Percentiles rank a stretch among this genome's conserved stretches.
Conservation (phyloP, 2,888 invertebrate genomes). For the Tenthredo notha region DNA sequence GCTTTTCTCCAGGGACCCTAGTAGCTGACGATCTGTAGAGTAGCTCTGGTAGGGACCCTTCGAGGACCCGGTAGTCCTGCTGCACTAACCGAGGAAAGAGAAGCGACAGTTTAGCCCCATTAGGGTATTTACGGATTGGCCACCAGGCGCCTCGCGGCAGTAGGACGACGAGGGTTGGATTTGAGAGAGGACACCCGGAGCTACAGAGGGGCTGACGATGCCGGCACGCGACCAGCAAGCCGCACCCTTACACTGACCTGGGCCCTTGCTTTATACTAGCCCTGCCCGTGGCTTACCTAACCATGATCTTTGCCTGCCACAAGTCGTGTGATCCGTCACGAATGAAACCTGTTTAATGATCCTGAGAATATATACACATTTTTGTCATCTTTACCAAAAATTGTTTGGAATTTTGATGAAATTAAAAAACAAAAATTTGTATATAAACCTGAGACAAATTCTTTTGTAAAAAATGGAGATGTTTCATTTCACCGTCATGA, state of each 20-base stretch:
- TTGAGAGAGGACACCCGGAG: slow-evolving; percentile 53
- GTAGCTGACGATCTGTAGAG: neutral
- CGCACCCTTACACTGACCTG: slow-evolving; percentile 33
- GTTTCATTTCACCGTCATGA: neutral
- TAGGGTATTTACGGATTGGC: slow-evolving; percentile 75
- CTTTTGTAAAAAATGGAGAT: neutral
- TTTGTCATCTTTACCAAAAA: neutral
- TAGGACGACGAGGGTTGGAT: slow-evolving; percentile 56
- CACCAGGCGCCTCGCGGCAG: slow-evolving; percentile 57
- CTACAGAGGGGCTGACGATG: slow-evolving; percentile 53
- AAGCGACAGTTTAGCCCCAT: slow-evolving; percentile 73
- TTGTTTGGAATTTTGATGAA: neutral
- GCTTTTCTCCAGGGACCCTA: slow-evolving; percentile 37
- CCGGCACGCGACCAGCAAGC: slow-evolving; percentile 70
- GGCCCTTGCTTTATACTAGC: slow-evolving; percentile 5
- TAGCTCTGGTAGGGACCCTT: slow-evolving; percentile 10
- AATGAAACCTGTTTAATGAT: neutral
- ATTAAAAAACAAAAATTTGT: neutral
- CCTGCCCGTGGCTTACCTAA: slow-evolving; percentile 13
- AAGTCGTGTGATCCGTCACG: neutral
- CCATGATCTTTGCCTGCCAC: slow-evolving; percentile 29
- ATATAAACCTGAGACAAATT: too few species aligned
- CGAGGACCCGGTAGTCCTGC: slow-evolving; percentile 31
- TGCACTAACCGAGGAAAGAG: slow-evolving; percentile 61
- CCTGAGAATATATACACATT: neutral